Evolutionary conservation across 2,797 vertebrate species (phyloP), one percentile per base, ranked within the genome.

Genomic region (Hyperoplus immaculatus): DNA sequence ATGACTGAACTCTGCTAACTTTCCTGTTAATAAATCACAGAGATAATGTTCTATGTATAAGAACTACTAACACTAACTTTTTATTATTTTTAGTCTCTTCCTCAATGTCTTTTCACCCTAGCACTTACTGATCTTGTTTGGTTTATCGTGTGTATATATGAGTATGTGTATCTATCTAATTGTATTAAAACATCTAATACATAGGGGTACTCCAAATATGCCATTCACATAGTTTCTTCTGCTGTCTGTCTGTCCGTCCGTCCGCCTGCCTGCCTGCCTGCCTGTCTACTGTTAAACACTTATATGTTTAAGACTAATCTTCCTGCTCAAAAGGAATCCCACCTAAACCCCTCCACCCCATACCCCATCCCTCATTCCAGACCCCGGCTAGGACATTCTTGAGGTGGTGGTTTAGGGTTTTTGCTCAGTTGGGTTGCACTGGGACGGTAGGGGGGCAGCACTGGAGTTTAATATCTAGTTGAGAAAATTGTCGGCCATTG

Each of bases 21-120:
- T 90, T 92, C 87, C 89, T 76, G 67, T 3, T 56, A 56, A 72
- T 92, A 89, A 90, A 92, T 92, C 87, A 88, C 68, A 46, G 9
- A 62, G 54, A 75, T 57, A 63, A 66, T 60, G 75, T 58, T 64
- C 62, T 60, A 69, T 45, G 55, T 36, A 59, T 21, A 72, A 78
- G 51, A 69, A 75, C 74, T 70, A 58, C 61, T 71, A 63, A 7
- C 79, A 60, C 47, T 29, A 29, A 29, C 29, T 29, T 2, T 29
- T 29, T 29, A 29, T 29, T 29, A 2, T 29, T 29, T 29, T 29
- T 29, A 29, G 29, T 29, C 29, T 29, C 29, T 29, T 29, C 29
- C 29, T 29, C 29, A 29, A 29, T 29, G 29, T 29, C 29, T 29
- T 29, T 29, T 29, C 2, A 29, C 29, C 21, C 21, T 21, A 21